phyloP scores from a whole-genome alignment of 1,140 invertebrate genomes.

The Panonychus citri region DNA sequence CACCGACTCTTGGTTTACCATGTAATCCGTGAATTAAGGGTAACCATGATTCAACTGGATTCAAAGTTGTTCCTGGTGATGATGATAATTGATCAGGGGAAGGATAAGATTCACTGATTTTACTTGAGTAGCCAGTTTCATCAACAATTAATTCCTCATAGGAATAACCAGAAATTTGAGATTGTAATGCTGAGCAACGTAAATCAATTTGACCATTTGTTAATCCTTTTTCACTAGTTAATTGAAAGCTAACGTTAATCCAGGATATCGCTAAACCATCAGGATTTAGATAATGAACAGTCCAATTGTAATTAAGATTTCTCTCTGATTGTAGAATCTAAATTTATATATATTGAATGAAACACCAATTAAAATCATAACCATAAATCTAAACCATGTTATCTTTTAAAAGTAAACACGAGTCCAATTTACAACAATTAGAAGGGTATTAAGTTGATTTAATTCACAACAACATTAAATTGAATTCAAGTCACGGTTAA shows the following conservation, averaged over 20 bases:
- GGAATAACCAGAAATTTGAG: slow-evolving; percentile 1
- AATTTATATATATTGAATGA: background rate
- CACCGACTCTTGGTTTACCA: slow-evolving; percentile 33
- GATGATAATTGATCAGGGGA: no score
- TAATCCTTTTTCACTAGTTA: background rate
- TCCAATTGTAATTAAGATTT: background rate
- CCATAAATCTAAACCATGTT: no score
- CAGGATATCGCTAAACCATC: background rate
- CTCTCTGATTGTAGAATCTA: slow-evolving; percentile 1
- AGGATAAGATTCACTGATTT: no score
- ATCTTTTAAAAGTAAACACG: no score
- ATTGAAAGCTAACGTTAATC: background rate
- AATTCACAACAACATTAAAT: no score
- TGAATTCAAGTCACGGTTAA: no score
- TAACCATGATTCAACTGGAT: background rate
- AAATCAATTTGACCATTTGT: background rate
- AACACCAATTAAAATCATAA: no score
- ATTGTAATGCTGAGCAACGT: background rate
- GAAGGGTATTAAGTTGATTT: no score
- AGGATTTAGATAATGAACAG: background rate
- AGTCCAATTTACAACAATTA: no score
- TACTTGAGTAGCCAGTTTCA: background rate
- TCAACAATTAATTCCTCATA: slow-evolving; percentile 5
- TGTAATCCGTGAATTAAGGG: slow-evolving; percentile 1
- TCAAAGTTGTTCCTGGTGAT: no score